phyloP scores from a whole-genome alignment of 1,140 invertebrate genomes.

The Drusus annulatus region DNA sequence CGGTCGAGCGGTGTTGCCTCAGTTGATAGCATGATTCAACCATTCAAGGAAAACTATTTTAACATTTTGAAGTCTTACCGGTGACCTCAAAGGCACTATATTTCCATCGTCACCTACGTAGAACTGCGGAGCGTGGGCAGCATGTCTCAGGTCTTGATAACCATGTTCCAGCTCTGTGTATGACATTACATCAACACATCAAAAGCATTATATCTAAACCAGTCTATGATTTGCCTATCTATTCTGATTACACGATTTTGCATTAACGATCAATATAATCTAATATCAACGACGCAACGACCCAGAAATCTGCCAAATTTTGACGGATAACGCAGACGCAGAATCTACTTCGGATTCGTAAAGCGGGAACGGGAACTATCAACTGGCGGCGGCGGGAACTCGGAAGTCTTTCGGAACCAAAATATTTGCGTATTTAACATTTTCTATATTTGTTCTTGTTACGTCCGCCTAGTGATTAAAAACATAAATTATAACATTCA shows the following conservation, averaged over 20 bases:
- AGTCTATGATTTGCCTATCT: not conserved
- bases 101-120: conserved; percentile 77
- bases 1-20: too few species aligned
- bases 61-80: conserved; percentile 63
- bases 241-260: conserved; percentile 13
- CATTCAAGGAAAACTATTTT: conserved; percentile 13
- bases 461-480: too few species aligned
- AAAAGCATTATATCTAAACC: conserved; percentile 21
- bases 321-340: conserved; percentile 6
- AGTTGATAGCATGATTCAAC: too few species aligned
- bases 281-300: conserved; percentile 11
- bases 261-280: conserved; percentile 19
- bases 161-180: conserved; percentile 92
- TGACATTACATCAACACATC: conserved; percentile 77
- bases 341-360: not conserved
- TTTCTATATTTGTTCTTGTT: too few species aligned
- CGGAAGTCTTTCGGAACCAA: too few species aligned
- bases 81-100: conserved; percentile 70
- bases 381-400: not conserved
- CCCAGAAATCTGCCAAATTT: conserved; percentile 10
- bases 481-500: too few species aligned
- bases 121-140: conserved; percentile 76
- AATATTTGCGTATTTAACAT: too few species aligned
- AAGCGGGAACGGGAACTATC: too few species aligned
- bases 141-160: conserved; percentile 85